Base-by-base conservation (phyloP, 2,888 invertebrate genomes). In the Lutraria lutraria region DNA sequence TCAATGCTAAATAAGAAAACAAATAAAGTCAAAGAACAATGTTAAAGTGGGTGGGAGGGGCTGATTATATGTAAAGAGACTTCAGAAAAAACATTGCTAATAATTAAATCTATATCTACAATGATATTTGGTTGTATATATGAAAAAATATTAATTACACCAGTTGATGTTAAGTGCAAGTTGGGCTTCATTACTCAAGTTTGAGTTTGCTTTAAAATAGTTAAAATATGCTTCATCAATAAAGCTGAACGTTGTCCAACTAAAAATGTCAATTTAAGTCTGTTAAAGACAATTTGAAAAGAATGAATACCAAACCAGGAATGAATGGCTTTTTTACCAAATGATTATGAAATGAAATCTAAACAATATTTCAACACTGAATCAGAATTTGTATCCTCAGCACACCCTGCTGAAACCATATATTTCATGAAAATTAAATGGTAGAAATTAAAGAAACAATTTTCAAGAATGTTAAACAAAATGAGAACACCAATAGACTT, bases 401-500 rank as follows among this genome's bases (percentile, higher is more conserved):
- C 56, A 16, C 16, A 16, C 19, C 19, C 19, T 56, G 56, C 56
- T 56, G 56, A 56, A 79, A 34, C 72, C 72, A 72, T n/a, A 16
- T 19, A 72, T 72, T 29, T 72, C 25, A 72, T 25, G 21, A 21
- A 29, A 16, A 34, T 79, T 79, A 79, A 52, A 79, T 34, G 79
- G 10, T n/a, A 79, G 16, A 31, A 79, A 43, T 43, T 43, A 43
- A 79, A 34, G 16, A 43, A 43, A 12, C 0, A 79, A n/a, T 79
- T 21, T n/a, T n/a, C 4, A 68, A 68, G 63, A 68, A 68, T 68
- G 34, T 76, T 34, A 19, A 25, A 76, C 31, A 76, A 34, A 34
- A 76, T 76, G 76, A 76, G 76, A 76, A 76, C 76, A 76, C 76
- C 76, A 76, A 76, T 34, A 63, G 63, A 21, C n/a, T 63, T 63